Evolutionary conservation across 1,140 invertebrate genomes (phyloP), one percentile per base, ranked within the genome.

Genomic region (Aphis craccivora): DNA sequence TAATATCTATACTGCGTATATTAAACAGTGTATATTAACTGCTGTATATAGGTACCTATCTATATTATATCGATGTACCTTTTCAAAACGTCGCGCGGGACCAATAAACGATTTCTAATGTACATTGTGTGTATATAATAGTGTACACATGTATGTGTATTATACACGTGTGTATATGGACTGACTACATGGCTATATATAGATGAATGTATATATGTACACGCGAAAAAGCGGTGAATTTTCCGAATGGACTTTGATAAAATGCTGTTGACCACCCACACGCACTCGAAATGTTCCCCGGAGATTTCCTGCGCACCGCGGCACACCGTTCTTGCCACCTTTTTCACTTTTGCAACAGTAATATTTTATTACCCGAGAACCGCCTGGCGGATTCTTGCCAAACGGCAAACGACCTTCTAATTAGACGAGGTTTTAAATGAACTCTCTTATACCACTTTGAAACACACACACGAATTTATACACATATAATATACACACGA

Each of bases 351-450:
- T 51, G 87, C 88, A 43, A 14, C 37, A 25, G 48, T 53, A 37
- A 89, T 89, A 89, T 89, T 89, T 89, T 89, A 89, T 55, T 89
- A 89, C 88, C 35, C 88, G 48, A 89, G 87, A 89, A 89, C 87
- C 87, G 48, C 87, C 87, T 35, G 22, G 35, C 88, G 37, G 88
- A 89, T 89, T 48, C 86, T 87, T 87, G 86, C 48, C 88, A 53
- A 89, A 55, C 22, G 35, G 37, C 88, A 53, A 89, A 55, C 22
- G 51, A 55, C 88, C 51, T 53, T 37, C 88, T 89, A 89, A 89
- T 89, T 89, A 89, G 87, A 89, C 87, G 45, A 51, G n/a, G 35
- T 53, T 89, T 89, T 89, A 89, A 89, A 89, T 89, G n/a, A 89
- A 89, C 87, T 89, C n/a, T 51, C 87, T 30, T 48, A 30, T 53